Percentiles rank a stretch among this genome's conserved stretches.
Conservation (phyloP, 2,797 vertebrate species). For the Nothura maculosa region DNA sequence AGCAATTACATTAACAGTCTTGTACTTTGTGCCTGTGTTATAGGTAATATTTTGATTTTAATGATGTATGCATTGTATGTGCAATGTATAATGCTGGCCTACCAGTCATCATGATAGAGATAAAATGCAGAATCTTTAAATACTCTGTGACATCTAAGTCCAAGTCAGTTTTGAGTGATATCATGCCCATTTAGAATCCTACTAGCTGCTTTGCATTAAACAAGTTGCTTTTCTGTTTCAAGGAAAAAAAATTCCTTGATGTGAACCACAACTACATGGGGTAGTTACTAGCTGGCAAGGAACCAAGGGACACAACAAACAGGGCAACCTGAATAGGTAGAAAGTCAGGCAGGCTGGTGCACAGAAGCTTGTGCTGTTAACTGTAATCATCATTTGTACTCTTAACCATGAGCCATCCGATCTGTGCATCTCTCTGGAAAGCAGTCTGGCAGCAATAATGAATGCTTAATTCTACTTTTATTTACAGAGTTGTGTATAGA, state of each 20-base stretch:
- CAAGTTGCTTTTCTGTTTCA: not conserved
- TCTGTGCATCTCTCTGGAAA: not conserved
- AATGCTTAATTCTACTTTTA: not conserved
- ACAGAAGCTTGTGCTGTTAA: not conserved
- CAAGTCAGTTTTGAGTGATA: not conserved
- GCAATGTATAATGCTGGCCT: not conserved
- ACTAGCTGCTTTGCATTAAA: not conserved
- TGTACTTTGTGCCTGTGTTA: not conserved
- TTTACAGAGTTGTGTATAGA: rapidly evolving
- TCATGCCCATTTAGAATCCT: not conserved
- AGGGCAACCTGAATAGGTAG: not conserved
- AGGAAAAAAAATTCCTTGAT: not conserved
- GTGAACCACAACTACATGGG: not conserved
- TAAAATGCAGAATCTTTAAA: not conserved
- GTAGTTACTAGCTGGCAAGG: not conserved
- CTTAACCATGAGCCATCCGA: not conserved
- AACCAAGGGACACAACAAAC: not conserved
- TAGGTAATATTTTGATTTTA: not conserved
- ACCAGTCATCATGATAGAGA: not conserved
- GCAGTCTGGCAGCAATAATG: not conserved
- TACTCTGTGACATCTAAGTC: not conserved
- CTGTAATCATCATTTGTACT: not conserved
- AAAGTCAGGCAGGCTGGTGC: not conserved
- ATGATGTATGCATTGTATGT: not conserved
- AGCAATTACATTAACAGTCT: not conserved